phyloP scores from a whole-genome alignment of 2,113 vertebrate genomes.

The Bufo gargarizans region DNA sequence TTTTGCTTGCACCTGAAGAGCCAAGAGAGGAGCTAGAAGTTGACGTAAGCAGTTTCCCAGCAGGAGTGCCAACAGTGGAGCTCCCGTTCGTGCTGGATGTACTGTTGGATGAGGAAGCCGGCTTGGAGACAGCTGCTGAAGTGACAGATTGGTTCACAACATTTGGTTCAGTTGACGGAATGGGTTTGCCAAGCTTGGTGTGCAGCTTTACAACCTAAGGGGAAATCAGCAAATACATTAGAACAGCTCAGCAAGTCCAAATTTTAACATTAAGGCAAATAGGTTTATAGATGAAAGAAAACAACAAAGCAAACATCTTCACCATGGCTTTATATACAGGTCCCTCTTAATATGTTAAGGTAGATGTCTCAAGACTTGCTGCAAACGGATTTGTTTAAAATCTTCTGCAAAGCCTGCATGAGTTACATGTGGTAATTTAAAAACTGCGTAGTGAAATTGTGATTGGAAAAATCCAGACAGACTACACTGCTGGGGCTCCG shows the following conservation, averaged over 20 bases:
- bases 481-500: too few relatives aligned
- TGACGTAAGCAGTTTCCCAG: constrained; percentile 76
- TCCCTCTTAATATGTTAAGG: too few relatives aligned
- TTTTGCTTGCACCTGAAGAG: constrained; percentile 69
- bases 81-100: constrained; percentile 77
- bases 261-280: neutral
- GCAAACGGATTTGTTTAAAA: too few relatives aligned
- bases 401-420: too few relatives aligned
- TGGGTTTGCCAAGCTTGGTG: constrained; percentile 97
- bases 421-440: too few relatives aligned
- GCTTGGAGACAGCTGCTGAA: constrained; percentile 83
- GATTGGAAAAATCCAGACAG: too few relatives aligned
- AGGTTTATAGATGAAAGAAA: too few relatives aligned
- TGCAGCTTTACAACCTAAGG: constrained; percentile 96
- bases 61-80: constrained; percentile 73
- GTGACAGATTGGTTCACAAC: constrained; percentile 86
- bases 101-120: constrained; percentile 77
- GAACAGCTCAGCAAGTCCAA: neutral
- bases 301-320: too few relatives aligned
- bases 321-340: too few relatives aligned
- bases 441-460: too few relatives aligned
- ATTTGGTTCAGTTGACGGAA: constrained; percentile 97
- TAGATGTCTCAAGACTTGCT: too few relatives aligned
- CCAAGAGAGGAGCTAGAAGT: constrained; percentile 76
- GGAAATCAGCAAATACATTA: neutral